These are phyloP conservation scores for Catagonus wagneri DNA, from an alignment of 2,113 vertebrate genomes.

Conservation along the genomic window DNA sequence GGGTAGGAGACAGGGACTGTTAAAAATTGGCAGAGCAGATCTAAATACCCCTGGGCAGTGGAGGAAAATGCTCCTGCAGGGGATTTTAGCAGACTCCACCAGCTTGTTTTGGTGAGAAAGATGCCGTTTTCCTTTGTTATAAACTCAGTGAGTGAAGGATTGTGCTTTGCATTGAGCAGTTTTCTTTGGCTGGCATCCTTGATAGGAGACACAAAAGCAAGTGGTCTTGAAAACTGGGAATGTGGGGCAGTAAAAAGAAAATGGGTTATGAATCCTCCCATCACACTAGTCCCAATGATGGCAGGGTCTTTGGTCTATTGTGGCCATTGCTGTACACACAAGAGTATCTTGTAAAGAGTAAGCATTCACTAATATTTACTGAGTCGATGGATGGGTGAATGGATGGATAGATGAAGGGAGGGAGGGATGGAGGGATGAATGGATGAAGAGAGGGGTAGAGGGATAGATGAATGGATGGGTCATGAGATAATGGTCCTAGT, in stretches of 20 bases:
- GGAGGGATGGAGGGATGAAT: background rate
- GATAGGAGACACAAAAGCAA: background rate
- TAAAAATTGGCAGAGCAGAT: constrained; percentile 10
- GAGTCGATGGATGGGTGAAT: background rate
- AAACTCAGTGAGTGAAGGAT: background rate
- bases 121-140: background rate
- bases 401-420: background rate
- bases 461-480: too few species aligned
- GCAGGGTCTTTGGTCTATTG: background rate
- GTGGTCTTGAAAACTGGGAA: background rate
- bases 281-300: rapidly evolving
- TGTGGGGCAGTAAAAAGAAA: background rate
- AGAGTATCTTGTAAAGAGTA: rapidly evolving
- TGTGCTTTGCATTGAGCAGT: background rate
- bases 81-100: background rate
- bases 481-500: background rate
- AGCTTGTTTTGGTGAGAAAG: background rate
- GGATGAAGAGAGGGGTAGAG: background rate
- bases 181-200: background rate
- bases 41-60: background rate
- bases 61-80: background rate
- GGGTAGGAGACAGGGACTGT: background rate
- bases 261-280: background rate
- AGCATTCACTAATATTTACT: background rate
- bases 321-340: background rate